phyloP scores from a whole-genome alignment of 1,140 invertebrate genomes.

The Leptinotarsa undecemlineata region DNA sequence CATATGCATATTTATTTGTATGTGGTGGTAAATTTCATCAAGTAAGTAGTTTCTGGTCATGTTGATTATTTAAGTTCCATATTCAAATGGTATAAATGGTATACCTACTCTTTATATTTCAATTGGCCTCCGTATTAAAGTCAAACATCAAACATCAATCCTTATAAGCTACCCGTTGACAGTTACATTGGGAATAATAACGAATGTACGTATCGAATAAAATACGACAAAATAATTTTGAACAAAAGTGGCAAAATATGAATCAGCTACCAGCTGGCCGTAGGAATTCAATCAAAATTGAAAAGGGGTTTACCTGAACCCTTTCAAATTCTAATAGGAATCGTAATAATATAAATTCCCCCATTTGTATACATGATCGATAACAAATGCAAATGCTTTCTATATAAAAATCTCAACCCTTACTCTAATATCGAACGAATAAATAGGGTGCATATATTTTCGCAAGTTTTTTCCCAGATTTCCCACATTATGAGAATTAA shows the following conservation, averaged over 20 bases:
- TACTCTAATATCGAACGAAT: background rate
- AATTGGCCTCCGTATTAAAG: too few relatives aligned
- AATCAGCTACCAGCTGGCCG: background rate
- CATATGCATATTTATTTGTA: too few relatives aligned
- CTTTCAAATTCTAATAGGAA: conserved; percentile 3
- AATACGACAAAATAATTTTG: background rate
- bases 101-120: too few relatives aligned
- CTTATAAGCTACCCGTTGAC: too few relatives aligned
- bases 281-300: conserved; percentile 5
- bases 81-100: too few relatives aligned
- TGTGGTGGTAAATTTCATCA: too few relatives aligned
- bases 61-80: too few relatives aligned
- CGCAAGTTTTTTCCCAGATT: conserved; percentile 7
- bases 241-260: background rate
- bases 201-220: background rate
- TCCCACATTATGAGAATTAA: conserved; percentile 21
- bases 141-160: too few relatives aligned
- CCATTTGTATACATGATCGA: conserved; percentile 6
- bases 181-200: too few relatives aligned
- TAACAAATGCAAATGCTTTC: conserved; percentile 9
- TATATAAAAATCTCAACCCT: conserved; percentile 18
- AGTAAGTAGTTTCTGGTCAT: too few relatives aligned
- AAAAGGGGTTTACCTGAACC: conserved; percentile 13
- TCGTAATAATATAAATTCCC: background rate
- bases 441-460: conserved; percentile 18